Base-by-base conservation (phyloP, 64 coral and sea anemone species). In the Pachyseris speciosa region DNA sequence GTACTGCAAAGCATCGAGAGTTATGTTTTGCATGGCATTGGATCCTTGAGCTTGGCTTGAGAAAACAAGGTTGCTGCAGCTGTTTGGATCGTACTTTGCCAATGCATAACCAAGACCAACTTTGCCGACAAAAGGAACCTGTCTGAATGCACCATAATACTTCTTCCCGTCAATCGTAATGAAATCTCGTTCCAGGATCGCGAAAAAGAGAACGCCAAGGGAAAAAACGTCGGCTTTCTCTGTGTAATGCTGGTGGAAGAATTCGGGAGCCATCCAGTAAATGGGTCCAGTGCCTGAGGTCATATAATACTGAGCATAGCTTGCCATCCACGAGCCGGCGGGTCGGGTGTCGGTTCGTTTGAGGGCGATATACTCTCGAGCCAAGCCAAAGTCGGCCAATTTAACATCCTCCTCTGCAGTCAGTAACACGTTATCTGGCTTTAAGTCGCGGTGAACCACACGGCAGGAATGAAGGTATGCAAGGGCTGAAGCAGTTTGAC, bases 21-120 rank as follows among this genome's bases (percentile, higher is more conserved):
- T 58, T 22, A 89, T 27, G 5, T 53, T 55, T 78, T 31, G 69
- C 65, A 94, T 28, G n/a, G n/a, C n/a, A n/a, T n/a, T n/a, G n/a
- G n/a, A n/a, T n/a, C n/a, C n/a, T n/a, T n/a, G n/a, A n/a, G 86
- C 28, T 25, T 12, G 49, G 29, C 72, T 8, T 74, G 83, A 37
- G 39, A 91, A 87, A 9, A 4, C 0, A 27, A 87, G 52, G 1
- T 5, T 20, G 19, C 22, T 83, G 2, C 7, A 16, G 31, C 4
- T 19, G 7, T 17, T 30, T 42, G 10, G 12, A 73, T 74, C 38
- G 52, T 69, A 5, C 0, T 5, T 4, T 4, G 83, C 83, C 94
- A 95, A 87, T n/a, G 83, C 88, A 32, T 7, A 63, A 22, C 88
- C 88, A 72, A 95, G 72, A 16, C 88, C 94, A 52, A 95, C 74